phyloP scores from a whole-genome alignment of 2,113 vertebrate genomes.

The Orthonyx spaldingii region DNA sequence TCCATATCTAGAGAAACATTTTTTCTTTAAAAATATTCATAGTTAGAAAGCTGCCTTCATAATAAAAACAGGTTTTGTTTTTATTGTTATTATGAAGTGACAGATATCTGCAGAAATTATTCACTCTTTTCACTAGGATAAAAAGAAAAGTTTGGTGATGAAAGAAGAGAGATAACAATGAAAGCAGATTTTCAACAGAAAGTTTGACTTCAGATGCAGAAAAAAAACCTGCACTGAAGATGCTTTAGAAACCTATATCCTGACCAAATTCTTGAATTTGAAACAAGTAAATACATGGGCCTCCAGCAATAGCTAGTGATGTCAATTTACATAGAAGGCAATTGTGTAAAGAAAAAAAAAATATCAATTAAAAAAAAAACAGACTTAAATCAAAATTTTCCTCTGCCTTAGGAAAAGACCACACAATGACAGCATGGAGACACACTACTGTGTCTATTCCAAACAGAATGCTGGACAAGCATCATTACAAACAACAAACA shows the following conservation, averaged over 20 bases:
- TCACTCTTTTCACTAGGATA: not conserved
- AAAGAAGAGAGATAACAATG: not conserved
- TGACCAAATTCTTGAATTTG: not conserved
- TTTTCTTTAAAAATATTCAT: not conserved
- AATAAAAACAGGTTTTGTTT: not conserved
- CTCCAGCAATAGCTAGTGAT: not conserved
- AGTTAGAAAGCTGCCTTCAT: not conserved
- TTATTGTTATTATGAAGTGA: not conserved
- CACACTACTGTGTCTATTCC: not conserved
- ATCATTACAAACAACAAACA: not conserved
- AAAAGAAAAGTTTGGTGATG: not conserved
- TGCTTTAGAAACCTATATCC: not conserved
- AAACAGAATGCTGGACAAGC: not conserved
- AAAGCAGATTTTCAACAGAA: not conserved
- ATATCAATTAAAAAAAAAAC: not conserved
- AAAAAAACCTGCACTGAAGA: not conserved
- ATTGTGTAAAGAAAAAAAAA: not conserved
- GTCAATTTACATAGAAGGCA: not conserved
- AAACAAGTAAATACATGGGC: not conserved
- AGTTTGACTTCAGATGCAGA: not conserved
- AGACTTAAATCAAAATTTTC: not conserved
- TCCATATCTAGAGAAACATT: not conserved
- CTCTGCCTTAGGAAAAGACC: not conserved
- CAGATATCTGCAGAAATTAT: not conserved
- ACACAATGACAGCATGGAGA: not conserved